Evolutionary conservation across 2,797 vertebrate species (phyloP).

Genomic region (Arctocebus calabarensis): DNA sequence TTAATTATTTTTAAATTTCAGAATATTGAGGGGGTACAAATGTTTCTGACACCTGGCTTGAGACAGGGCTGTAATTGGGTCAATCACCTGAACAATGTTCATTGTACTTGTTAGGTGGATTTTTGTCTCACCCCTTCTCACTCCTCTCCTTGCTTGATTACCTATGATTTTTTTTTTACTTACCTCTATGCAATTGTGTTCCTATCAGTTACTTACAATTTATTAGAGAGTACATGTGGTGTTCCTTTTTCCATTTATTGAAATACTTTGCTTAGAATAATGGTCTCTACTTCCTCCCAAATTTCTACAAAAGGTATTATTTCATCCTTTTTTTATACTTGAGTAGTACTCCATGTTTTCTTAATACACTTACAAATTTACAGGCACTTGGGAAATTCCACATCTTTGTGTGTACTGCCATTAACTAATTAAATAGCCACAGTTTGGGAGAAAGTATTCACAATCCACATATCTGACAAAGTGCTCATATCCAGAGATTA

Average conservation of each 20-base stretch:
- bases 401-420: neutral
- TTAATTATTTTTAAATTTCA: constrained; percentile 1
- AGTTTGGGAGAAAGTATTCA: neutral
- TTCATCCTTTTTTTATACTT: neutral
- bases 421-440: neutral
- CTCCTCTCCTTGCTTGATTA: neutral
- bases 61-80: neutral
- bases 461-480: neutral
- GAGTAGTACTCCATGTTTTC: neutral
- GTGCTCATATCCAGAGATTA: neutral
- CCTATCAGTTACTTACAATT: too few relatives aligned
- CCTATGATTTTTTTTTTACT: neutral
- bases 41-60: neutral
- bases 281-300: neutral
- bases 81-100: neutral
- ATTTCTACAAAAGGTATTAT: too few relatives aligned
- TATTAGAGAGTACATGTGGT: too few relatives aligned
- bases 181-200: neutral
- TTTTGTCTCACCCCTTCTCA: neutral
- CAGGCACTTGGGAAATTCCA: neutral
- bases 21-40: neutral
- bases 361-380: neutral
- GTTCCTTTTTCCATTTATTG: neutral
- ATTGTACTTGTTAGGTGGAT: neutral
- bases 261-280: neutral